Evolutionary conservation across 2,113 vertebrate genomes (phyloP).

Genomic region (Vicugna pacos): DNA sequence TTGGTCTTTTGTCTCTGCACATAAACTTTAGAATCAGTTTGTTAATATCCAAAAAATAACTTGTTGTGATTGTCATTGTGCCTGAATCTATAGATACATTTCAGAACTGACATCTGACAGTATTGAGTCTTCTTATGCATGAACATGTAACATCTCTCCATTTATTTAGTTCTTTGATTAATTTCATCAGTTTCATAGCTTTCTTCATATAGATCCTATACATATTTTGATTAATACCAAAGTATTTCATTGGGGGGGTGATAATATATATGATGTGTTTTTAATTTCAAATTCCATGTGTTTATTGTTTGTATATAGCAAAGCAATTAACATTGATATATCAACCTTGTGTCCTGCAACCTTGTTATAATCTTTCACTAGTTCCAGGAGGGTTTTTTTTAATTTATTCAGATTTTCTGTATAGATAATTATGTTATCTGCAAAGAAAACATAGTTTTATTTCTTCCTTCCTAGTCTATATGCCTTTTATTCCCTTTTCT

Average conservation of each 20-base stretch:
- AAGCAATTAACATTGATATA: not conserved
- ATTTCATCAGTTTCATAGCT: not conserved
- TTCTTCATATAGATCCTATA: not conserved
- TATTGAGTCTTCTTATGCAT: not conserved
- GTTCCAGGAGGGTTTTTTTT: not conserved
- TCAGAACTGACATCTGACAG: not conserved
- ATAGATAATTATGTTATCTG: not conserved
- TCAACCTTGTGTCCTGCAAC: not conserved
- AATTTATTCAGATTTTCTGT: not conserved
- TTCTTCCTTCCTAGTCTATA: not conserved
- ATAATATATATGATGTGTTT: not conserved
- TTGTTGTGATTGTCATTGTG: not conserved
- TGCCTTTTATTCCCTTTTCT: not conserved
- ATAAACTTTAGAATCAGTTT: not conserved
- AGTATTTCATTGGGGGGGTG: not conserved
- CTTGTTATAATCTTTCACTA: not conserved
- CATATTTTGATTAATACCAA: not conserved
- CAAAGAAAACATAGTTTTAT: not conserved
- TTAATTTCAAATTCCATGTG: not conserved
- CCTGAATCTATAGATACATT: not conserved
- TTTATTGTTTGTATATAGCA: not conserved
- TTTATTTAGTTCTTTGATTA: not conserved
- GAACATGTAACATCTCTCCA: not conserved
- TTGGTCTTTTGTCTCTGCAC: not conserved
- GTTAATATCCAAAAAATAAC: not conserved